Base-by-base conservation (phyloP, 2,888 invertebrate species). In the Crossocerus cetratus region DNA sequence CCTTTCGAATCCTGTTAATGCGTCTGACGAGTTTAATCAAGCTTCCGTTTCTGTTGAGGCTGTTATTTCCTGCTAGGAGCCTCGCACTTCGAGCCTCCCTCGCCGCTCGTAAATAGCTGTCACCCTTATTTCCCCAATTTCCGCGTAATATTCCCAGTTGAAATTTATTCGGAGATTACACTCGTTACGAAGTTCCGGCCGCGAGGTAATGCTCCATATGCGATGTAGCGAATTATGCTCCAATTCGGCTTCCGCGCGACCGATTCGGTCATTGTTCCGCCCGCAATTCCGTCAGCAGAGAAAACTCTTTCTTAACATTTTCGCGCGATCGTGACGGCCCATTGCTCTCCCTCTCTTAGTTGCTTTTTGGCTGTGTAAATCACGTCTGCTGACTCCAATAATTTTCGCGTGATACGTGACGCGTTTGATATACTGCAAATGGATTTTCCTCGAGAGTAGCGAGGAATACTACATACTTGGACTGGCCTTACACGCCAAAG, bases 401-500 rank as follows among this genome's bases (percentile, higher is more conserved):
- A 74, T 76, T 76, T 74, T 58, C 43, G 4, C 63, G 69, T 66
- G 75, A 76, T 69, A 69, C 22, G 45, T 42, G 60, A 55, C 59
- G 43, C 43, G 44, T 22, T 11, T 69, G 69, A 76, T 74, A 64
- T 69, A 76, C 75, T 69, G 74, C 69, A 76, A 76, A 76, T 76
- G 66, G 74, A 74, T 74, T 76, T 76, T 75, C 74, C 58, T 55
- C 60, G 57, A 60, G 69, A 59, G n/a, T n/a, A 3, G 32, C 32
- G 32, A 32, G 32, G 5, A 32, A 32, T 32, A 32, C 32, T 32
- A 32, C n/a, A n/a, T 60, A 69, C 69, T 69, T 55, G 53, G 23
- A 64, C 60, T 54, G 69, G 45, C 60, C 63, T 74, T 69, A 66
- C 57, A 18, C 32, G 53, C 32, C 8, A 0, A 8, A 32, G 8